phyloP scores from a whole-genome alignment of 2,113 vertebrate genomes.

The Indicator maculatus region DNA sequence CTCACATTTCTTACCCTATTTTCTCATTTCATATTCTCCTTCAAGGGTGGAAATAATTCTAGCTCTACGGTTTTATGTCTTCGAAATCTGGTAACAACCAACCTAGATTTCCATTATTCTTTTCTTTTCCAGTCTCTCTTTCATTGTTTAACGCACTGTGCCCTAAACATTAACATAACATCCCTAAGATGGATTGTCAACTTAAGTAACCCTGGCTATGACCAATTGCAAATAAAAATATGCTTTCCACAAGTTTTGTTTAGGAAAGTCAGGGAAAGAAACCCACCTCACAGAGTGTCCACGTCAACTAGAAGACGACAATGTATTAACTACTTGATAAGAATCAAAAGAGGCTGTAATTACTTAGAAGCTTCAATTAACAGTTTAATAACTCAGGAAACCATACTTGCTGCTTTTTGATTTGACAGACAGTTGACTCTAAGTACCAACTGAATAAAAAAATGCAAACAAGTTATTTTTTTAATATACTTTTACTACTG shows the following conservation, averaged over 20 bases:
- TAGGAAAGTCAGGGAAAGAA: neutral
- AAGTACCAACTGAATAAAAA: neutral
- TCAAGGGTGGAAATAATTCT: neutral
- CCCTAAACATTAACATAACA: neutral
- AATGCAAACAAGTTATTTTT: neutral
- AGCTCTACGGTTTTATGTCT: neutral
- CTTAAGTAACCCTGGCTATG: neutral
- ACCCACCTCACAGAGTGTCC: neutral
- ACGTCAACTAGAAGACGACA: neutral
- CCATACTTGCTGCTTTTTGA: neutral
- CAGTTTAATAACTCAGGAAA: neutral
- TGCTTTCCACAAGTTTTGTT: neutral
- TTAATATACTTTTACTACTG: neutral
- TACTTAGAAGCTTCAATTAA: neutral
- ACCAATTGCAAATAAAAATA: neutral
- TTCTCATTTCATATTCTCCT: neutral
- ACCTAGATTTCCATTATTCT: neutral
- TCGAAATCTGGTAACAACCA: neutral
- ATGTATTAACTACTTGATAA: neutral
- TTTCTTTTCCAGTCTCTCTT: neutral
- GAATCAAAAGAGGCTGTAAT: neutral
- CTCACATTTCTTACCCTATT: neutral
- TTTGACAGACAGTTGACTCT: neutral
- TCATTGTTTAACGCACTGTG: neutral
- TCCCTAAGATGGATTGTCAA: neutral